phyloP scores from a whole-genome alignment of 2,113 vertebrate species.

The Danionella cerebrum region DNA sequence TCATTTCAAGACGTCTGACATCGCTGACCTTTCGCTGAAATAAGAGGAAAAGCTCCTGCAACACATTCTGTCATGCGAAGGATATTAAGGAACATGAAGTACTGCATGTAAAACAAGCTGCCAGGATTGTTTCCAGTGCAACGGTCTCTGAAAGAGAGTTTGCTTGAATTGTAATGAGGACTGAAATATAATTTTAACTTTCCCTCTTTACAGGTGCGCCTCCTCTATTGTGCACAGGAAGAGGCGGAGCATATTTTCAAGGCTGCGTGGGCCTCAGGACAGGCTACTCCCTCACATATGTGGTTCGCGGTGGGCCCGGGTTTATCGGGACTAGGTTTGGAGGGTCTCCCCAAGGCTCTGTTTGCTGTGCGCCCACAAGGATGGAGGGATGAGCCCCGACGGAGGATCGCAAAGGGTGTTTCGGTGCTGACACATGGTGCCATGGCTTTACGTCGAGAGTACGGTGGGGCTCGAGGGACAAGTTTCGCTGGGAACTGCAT shows the following conservation, averaged over 20 bases:
- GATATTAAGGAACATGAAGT: not conserved
- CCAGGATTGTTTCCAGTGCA: not conserved
- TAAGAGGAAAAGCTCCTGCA: not conserved
- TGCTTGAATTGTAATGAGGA: not conserved
- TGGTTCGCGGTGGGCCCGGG: conserved; percentile 89
- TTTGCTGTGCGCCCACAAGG: conserved; percentile 84
- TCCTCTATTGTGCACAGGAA: conserved; percentile 86
- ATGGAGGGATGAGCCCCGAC: conserved; percentile 82
- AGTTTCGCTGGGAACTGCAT: conserved; percentile 80
- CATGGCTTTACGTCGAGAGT: conserved; percentile 77
- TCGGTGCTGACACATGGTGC: conserved; percentile 85
- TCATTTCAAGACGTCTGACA: not conserved
- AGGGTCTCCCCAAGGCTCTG: conserved; percentile 76
- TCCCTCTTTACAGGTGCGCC: conserved; percentile 63
- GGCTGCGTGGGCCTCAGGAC: conserved; percentile 74
- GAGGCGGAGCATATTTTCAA: conserved; percentile 80
- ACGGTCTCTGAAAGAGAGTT: no score
- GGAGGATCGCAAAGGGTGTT: conserved; percentile 79
- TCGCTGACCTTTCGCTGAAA: conserved; percentile 2
- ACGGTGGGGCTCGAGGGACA: conserved; percentile 62
- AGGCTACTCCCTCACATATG: conserved; percentile 82
- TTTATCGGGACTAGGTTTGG: conserved; percentile 71
- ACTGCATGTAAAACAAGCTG: not conserved
- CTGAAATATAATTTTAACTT: not conserved
- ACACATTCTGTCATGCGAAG: not conserved